Evolutionary conservation across 2,888 invertebrate genomes (phyloP), one percentile per base, ranked within the genome.

Genomic region (Limnephilus lunatus): DNA sequence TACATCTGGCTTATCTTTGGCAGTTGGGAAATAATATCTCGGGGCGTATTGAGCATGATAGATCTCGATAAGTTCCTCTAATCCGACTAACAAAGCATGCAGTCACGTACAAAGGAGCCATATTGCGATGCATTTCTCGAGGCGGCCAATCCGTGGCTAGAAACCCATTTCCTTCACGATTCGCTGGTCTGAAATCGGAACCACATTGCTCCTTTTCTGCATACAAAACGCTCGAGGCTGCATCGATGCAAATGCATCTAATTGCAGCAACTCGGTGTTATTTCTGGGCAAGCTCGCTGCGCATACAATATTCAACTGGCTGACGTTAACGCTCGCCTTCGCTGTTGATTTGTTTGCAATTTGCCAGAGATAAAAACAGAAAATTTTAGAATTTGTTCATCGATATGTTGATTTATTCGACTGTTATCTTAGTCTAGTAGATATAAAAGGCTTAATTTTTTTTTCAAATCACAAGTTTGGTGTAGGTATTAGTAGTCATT

Each of bases 41-140:
- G 2, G 32, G 68, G 15, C 68, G 31, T 30, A 80, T 30, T 32
- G 25, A 31, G 30, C 88, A 32, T n/a, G 25, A 80, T 68, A 88
- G 44, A 5, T 81, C 30, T 39, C 89, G 89, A 81, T 35, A 53
- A 15, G 31, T 87, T 53, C 68, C 31, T 31, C 87, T 87, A 89
- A 89, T 89, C 89, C 89, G 31, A 11, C 89, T 39, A 30, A 89
- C 89, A 81, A 30, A 89, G 81, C 80, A 7, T 12, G 39, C 30
- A 89, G 89, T 89, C 89, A 89, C 89, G 89, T 89, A 14, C 81
- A n/a, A 89, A 81, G 89, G 11, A n/a, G 81, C 89, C 81, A 81
- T 89, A 35, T 81, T 81, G 81, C 35, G 32, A 39, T 81, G 89
- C 3, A 39, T n/a, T 39, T 81, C n/a, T 68, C 68, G 48, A 53